Evolutionary conservation across 2,797 vertebrate species (phyloP).

Genomic region (Rousettus madagascariensis): DNA sequence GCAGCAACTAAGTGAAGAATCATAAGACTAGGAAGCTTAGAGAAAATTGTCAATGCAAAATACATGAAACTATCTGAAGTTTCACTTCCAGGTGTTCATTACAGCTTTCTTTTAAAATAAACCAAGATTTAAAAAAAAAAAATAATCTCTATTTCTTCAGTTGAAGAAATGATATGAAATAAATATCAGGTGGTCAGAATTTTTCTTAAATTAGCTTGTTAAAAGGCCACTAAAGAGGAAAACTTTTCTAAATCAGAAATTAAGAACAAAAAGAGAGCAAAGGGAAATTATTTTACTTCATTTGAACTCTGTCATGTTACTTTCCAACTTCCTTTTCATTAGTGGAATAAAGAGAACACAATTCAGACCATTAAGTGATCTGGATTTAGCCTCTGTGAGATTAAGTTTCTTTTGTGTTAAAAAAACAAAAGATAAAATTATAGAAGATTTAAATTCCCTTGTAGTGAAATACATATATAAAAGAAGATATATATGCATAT

Average conservation of each 20-base stretch:
- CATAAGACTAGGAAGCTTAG: not conserved
- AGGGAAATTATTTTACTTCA: not conserved
- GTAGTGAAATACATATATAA: not conserved
- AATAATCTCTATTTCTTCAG: not conserved
- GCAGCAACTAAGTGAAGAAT: not conserved
- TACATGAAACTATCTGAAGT: not conserved
- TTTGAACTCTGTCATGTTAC: not conserved
- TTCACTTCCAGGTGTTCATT: not conserved
- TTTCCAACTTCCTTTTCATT: not conserved
- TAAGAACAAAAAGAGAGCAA: not conserved
- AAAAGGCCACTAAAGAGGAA: not conserved
- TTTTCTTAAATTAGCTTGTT: not conserved
- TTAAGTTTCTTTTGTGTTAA: not conserved
- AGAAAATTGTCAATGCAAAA: not conserved
- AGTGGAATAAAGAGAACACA: not conserved
- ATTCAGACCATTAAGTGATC: not conserved
- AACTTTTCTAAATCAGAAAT: constrained; percentile 37
- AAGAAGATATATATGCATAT: not conserved
- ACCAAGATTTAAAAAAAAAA: not conserved
- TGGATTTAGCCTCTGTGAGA: not conserved
- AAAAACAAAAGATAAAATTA: not conserved
- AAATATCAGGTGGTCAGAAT: not conserved
- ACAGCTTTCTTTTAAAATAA: constrained; percentile 17
- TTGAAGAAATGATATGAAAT: constrained; percentile 26
- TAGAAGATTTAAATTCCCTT: not conserved